Base-by-base conservation (phyloP, 2,888 invertebrate species). In the Vesta saturnalis region DNA sequence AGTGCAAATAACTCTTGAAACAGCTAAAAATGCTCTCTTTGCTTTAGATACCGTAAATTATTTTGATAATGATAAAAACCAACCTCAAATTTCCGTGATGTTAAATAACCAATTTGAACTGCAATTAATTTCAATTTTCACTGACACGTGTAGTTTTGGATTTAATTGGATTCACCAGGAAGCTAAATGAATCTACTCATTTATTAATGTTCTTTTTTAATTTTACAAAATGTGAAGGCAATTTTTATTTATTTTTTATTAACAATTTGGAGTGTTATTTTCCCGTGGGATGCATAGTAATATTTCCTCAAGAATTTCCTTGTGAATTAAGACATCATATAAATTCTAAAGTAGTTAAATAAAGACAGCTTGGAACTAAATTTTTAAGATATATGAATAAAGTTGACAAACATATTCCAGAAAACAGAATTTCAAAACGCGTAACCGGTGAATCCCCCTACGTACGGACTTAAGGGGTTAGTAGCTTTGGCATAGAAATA, bases 401-500 rank as follows among this genome's bases (percentile, higher is more conserved):
- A n/a, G n/a, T 54, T 61, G 46, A 8, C 22, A 46, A 39, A 43
- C 30, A 43, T 63, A 63, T 63, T 47, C 19, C 14, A 57, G 16
- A 67, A 62, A 59, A 55, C 63, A 58, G 49, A 54, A 30, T 52
- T 62, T 67, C 62, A 63, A 67, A 67, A 59, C 59, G 61, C 52
- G 57, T 61, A 52, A 57, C 49, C 61, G 62, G 39, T 58, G 15
- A 22, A 23, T 49, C 15, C 8, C 4, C 10, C 15, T 15, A 49
- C 47, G 15, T 49, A 18, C 18, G 19, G n/a, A 52, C 12, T 8
- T 52, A 52, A 22, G 21, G 58, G 61, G 46, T 58, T 61, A 57
- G 64, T 65, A 60, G 54, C 57, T 63, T 57, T 52, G 67, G 64
- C 57, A 64, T 21, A 60, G 63, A 67, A 39, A 70, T 63, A 63